Conservation (phyloP, 2,797 vertebrate genomes). For the Artibeus jamaicensis region DNA sequence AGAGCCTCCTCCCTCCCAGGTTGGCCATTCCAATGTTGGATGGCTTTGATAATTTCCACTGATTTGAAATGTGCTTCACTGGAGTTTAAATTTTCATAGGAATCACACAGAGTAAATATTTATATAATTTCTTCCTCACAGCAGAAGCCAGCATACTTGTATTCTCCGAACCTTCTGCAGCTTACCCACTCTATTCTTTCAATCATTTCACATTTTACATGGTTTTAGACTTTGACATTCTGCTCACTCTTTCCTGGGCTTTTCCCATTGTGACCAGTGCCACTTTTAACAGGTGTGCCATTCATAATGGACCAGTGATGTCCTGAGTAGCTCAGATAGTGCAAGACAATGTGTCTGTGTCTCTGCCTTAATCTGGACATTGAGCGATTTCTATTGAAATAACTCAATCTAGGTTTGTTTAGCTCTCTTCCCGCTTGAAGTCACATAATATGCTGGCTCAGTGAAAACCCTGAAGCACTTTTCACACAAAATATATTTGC, state of each 20-base stretch:
- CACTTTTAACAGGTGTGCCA: neutral
- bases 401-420: neutral
- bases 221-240: neutral
- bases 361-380: neutral
- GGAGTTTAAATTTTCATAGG: neutral
- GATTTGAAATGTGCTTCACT: neutral
- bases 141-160: neutral
- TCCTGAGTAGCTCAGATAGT: neutral
- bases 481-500: neutral
- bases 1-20: neutral
- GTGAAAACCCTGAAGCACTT: neutral
- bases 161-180: neutral
- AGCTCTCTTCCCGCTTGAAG: neutral
- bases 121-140: neutral
- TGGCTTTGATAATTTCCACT: neutral
- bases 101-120: neutral
- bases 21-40: neutral
- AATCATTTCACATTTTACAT: neutral
- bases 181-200: neutral
- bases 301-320: neutral
- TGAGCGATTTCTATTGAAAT: neutral
- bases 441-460: neutral
- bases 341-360: neutral
- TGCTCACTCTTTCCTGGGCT: neutral
- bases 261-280: neutral